Base-by-base conservation (phyloP, 2,888 invertebrate species). In the Caenorhabditis sinica region DNA sequence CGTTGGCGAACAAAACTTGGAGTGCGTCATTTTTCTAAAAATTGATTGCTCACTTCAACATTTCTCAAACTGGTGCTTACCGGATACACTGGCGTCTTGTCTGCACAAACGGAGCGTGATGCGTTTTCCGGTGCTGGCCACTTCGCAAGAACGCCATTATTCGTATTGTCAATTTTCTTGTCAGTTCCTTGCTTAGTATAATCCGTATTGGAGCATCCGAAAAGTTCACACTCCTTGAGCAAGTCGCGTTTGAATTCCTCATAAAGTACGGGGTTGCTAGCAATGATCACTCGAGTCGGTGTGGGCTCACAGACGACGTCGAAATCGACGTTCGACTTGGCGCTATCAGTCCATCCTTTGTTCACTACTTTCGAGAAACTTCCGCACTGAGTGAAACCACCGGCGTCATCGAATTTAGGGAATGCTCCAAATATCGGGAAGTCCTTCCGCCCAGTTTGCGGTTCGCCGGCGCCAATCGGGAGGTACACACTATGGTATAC, bases 1-100 rank as follows among this genome's bases (percentile, higher is more conserved):
- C 76, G 69, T 77, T 69, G 61, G 68, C 68, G 15, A 68, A 68
- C 2, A 76, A 25, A 1, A 68, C 43, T 15, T 23, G 5, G 30
- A 9, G 20, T 65, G 53, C 20, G n/a, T 8, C 15, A 23, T 23
- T 25, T 49, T 40, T 8, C 3, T 28, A 65, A 30, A 17, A 17
- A 11, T 1, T 6, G 23, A 0, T 8, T 60, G 17, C n/a, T n/a
- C 51, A 11, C 13, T 25, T 5, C 15, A 23, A 23, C 6, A 51
- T 56, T 56, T 0, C 11, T 28, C 23, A 28, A 15, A 20, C 13
- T 23, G 11, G 17, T 15, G 5, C 49, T 20, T 20, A 49, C 49
- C 49, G 49, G 0, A 20, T 61, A 49, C 17, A 2, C 33, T n/a
- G 45, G 23, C 40, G n/a, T 3, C 13, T 60, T 72, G 40, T 15